A percentile compares a stretch with the other conserved stretches of the same genome.
Evolutionary conservation across 2,113 vertebrate species (phyloP).

Genomic region (Hypomesus transpacificus): DNA sequence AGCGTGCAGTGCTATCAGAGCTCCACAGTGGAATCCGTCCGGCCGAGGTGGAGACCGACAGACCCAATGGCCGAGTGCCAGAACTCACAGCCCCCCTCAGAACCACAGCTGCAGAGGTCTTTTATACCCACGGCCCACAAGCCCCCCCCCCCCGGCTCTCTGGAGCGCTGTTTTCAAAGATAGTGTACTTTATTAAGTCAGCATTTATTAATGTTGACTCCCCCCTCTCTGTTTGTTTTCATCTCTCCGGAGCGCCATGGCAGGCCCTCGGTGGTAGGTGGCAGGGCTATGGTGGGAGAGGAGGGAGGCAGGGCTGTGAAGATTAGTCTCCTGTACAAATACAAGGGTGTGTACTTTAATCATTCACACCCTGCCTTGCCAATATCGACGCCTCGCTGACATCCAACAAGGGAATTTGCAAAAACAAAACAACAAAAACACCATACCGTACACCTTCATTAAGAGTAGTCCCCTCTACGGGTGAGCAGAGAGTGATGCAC

Average conservation of each 20-base stretch:
- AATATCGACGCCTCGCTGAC: constrained; percentile 21
- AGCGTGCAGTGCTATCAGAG: not conserved
- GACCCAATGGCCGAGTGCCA: constrained; percentile 14
- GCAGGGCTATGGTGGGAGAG: not conserved
- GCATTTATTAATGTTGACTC: constrained; percentile 61
- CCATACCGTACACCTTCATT: not conserved
- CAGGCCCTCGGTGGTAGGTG: constrained; percentile 26
- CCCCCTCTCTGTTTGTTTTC: constrained; percentile 56
- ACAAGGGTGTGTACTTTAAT: constrained; percentile 27
- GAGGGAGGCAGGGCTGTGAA: constrained; percentile 8
- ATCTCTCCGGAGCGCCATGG: constrained; percentile 48
- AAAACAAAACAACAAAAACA: not conserved
- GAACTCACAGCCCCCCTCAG: constrained; percentile 35
- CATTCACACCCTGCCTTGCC: constrained; percentile 33
- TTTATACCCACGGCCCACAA: constrained; percentile 29
- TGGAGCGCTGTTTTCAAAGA: constrained; percentile 48
- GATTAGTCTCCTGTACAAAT: constrained; percentile 48
- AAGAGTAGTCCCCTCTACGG: not conserved
- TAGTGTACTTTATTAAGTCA: constrained; percentile 56
- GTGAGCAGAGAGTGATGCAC: too few species aligned
- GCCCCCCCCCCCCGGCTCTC: constrained; percentile 33
- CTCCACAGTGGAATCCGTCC: constrained; percentile 17
- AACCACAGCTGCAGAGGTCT: constrained; percentile 53
- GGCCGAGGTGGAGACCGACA: not conserved
- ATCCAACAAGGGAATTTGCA: not conserved